Evolutionary conservation across 2,888 invertebrate genomes (phyloP), one percentile per base, ranked within the genome.

Genomic region (Coelopa pilipes): DNA sequence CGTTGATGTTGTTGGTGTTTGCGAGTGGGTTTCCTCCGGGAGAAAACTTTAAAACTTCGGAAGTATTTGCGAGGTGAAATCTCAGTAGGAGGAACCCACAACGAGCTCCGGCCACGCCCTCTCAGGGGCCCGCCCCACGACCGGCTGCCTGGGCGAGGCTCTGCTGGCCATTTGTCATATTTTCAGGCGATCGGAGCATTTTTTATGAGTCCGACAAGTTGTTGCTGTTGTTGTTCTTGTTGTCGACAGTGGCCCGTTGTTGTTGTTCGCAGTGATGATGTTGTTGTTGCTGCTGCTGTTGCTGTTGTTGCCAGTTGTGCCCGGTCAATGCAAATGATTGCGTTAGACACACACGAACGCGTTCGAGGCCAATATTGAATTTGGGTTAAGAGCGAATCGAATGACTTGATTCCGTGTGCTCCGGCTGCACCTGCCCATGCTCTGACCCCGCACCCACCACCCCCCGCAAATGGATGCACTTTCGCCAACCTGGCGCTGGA

Each of bases 301-400:
- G 57, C 19, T 59, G 57, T 59, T 55, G 7, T 55, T 55, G 19
- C n/a, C 19, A 34, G 34, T 59, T 19, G 19, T 15, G 17, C 57
- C 55, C 19, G 7, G 47, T 19, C 59, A 47, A 59, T 59, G 69
- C 59, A 69, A 69, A 69, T 69, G 57, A 69, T 69, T 69, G 12
- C 46, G 21, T 69, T 69, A 69, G 46, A 57, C 59, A 69, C 59
- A 59, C 59, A 47, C 47, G 57, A 69, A 59, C 69, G 69, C 69
- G 57, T 57, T 47, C 59, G 34, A 46, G 59, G 59, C 69, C 59
- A 69, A 69, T 69, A 69, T 69, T 69, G 59, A 57, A 69, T 69
- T 69, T 69, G 46, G 59, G 69, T 69, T 69, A 59, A 69, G 59
- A 69, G 69, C 59, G 59, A 69, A 69, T 69, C 69, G 45, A 69